Evolutionary conservation across 2,113 vertebrate species (phyloP), one percentile per base, ranked within the genome.

Genomic region (Pimephales promelas): DNA sequence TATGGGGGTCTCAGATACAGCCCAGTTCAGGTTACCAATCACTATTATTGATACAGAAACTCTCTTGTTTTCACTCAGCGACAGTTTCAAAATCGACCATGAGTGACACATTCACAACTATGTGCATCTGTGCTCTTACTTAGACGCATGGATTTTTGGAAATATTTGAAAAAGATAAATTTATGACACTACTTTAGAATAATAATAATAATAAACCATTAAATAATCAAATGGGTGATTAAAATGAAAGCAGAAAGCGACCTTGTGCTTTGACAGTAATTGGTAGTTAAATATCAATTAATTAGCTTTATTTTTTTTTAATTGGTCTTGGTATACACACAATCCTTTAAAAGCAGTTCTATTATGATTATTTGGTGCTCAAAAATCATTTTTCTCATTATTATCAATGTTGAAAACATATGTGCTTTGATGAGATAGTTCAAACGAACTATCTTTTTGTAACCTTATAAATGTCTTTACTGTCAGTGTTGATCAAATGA

Each of bases 11-110:
- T 59, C 22, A 59, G 56, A 22, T 36, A 45, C 24, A 61, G 56
- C 76, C 71, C n/a, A 72, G n/a, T 73, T 79, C 36, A 10, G 56
- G 56, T 79, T 79, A 61, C 24, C 56, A 28, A 28, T 79, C 10
- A 18, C 9, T 47, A 40, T 66, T 62, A 64, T 13, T 47, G 36
- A 79, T 64, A 47, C 16, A 66, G 59, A 66, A 79, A 79, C 10
- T 31, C 5, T 5, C 34, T 24, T 61, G 10, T 36, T 76, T 10
- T 13, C n/a, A 10, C 47, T 22, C 52, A 13, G 20, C 49, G 13
- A 59, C 16, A 11, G 34, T 57, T 77, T 43, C 5, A 61, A 61
- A 18, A 56, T 45, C 47, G 24, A 56, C 34, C 34, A 0, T 61
- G n/a, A n/a, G n/a, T n/a, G 18, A 54, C 28, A 81, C 18, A 68